A percentile compares a stretch with the other conserved stretches of the same genome.
Conservation (phyloP, 2,113 vertebrate species). For the Xiphophorus hellerii region DNA sequence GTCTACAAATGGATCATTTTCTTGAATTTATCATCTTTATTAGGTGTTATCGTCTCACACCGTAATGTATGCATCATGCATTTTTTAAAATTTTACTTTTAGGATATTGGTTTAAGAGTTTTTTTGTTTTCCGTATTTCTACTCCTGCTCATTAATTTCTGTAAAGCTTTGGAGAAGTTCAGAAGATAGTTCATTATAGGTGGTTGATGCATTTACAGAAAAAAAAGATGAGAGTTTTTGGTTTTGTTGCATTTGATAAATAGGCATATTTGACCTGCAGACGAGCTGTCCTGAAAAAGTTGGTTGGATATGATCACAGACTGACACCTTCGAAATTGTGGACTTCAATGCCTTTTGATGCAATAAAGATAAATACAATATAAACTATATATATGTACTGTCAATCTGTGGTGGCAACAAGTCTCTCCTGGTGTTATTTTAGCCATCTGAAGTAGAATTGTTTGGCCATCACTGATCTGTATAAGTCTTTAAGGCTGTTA, state of each 20-base stretch:
- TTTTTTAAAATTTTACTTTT: too few relatives aligned
- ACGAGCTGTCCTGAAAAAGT: background rate
- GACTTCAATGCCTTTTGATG: background rate
- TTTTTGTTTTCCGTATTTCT: background rate
- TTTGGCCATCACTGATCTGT: background rate
- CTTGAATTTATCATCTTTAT: conserved; percentile 1
- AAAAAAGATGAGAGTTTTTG: background rate
- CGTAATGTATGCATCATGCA: background rate
- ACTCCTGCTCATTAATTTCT: background rate
- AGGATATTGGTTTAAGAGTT: too few relatives aligned
- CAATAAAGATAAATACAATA: background rate
- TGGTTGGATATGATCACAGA: background rate
- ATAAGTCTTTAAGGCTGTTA: background rate
- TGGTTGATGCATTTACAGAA: background rate
- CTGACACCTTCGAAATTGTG: background rate
- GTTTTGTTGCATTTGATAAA: background rate
- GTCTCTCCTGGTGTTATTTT: background rate
- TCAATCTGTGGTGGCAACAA: background rate
- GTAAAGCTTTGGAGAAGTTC: background rate
- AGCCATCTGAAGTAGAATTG: background rate
- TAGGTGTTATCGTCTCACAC: background rate
- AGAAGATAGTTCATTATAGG: background rate
- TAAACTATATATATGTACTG: background rate
- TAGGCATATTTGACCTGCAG: background rate
- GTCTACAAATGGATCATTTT: background rate